Evolutionary conservation across 1,140 invertebrate species (phyloP).

Genomic region (Harpegnathos saltator): DNA sequence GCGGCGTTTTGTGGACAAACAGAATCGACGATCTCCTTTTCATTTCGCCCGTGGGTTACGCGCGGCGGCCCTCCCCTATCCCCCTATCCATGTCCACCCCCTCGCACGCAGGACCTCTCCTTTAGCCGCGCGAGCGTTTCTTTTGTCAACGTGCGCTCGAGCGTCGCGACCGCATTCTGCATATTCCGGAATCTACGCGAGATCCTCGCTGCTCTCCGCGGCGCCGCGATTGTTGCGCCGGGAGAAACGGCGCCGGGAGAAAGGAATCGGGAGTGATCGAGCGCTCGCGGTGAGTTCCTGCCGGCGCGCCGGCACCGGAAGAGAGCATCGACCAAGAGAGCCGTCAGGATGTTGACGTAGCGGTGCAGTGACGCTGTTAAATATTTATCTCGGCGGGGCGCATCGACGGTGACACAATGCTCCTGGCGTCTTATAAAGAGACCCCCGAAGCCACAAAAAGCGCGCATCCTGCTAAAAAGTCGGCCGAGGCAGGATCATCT

Average conservation of each 20-base stretch:
- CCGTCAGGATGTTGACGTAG: conserved; percentile 66
- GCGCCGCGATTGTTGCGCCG: conserved; percentile 12
- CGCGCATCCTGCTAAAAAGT: conserved; percentile 38
- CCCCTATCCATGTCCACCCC: conserved; percentile 41
- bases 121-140: conserved; percentile 58
- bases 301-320: conserved; percentile 66
- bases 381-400: conserved; percentile 73
- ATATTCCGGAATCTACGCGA: conserved; percentile 72
- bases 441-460: conserved; percentile 33
- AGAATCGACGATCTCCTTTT: conserved; percentile 71
- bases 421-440: conserved; percentile 43
- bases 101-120: conserved; percentile 48
- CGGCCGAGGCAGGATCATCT: conserved; percentile 36
- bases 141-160: conserved; percentile 74
- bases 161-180: conserved; percentile 70
- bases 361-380: conserved; percentile 66
- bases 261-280: conserved; percentile 62
- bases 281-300: conserved; percentile 45
- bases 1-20: conserved; percentile 71
- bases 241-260: not conserved
- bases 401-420: conserved; percentile 50
- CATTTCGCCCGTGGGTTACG: conserved; percentile 62
- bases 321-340: conserved; percentile 65
- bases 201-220: conserved; percentile 38
- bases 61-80: not conserved